phyloP scores from a whole-genome alignment of 2,888 invertebrate species.

The Calameuta filiformis region DNA sequence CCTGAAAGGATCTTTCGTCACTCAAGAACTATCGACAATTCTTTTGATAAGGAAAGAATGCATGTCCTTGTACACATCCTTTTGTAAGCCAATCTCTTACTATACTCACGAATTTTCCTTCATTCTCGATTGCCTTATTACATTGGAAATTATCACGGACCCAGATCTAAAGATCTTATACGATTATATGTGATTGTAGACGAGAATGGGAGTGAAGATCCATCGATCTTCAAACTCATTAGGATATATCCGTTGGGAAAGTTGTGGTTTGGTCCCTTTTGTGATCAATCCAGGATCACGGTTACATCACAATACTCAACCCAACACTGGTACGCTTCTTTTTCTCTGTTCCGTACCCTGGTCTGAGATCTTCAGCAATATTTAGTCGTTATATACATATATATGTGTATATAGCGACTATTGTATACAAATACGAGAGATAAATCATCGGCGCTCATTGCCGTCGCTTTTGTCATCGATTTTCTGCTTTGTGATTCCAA shows the following conservation, averaged over 20 bases:
- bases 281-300: not conserved
- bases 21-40: not conserved
- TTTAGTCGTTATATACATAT: constrained; percentile 10
- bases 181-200: not conserved
- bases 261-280: not conserved
- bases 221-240: constrained; percentile 15
- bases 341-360: not conserved
- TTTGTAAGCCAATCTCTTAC: too few species aligned
- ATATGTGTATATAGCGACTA: not conserved
- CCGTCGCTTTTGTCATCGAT: constrained; percentile 28
- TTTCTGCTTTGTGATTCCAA: not conserved
- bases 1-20: not conserved
- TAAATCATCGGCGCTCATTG: constrained; percentile 45
- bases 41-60: not conserved
- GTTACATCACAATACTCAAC: not conserved
- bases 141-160: not conserved
- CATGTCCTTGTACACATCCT: too few species aligned
- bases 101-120: not conserved
- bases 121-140: not conserved
- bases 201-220: constrained; percentile 11
- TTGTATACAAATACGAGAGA: constrained; percentile 36
- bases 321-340: constrained; percentile 8
- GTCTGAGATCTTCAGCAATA: constrained; percentile 17
- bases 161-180: not conserved
- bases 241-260: not conserved